Base-by-base conservation (phyloP, 1,140 invertebrate species). In the Thaumetopoea pityocampa region DNA sequence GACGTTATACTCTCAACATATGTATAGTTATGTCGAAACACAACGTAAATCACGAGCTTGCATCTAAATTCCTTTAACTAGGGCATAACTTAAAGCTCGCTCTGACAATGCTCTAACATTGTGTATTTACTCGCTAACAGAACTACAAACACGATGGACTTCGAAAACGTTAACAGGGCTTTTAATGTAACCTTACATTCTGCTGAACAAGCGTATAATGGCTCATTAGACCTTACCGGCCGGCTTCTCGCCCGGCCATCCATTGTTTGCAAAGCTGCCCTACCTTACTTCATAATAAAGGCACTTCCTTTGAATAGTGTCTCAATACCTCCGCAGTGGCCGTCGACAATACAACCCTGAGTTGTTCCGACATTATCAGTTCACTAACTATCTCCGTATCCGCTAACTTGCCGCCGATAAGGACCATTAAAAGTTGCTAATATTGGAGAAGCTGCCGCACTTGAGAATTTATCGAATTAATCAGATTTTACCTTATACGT, bases 211-310 rank as follows among this genome's bases (percentile, higher is more conserved):
- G 34, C 44, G 53, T 37, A 72, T 67, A 76, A 74, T 70, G 53
- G 61, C 65, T 74, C 66, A 70, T 70, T 72, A 76, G 57, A 47
- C 63, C 66, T 62, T 66, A 61, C 51, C 49, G 34, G 51, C 46
- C 47, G 43, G 36, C 55, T 52, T 60, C 57, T 45, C 47, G 56
- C 38, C 51, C 57, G 38, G 41, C 28, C 44, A 35, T 30, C 56
- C 52, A 70, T 78, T 74, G 67, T 76, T 76, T 72, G 56, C 59
- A 54, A 63, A 64, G 51, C 46, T 59, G 52, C 49, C 33, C 26
- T 43, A 45, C 51, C 41, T 62, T 48, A 58, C 56, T 61, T 64
- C 66, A 55, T 67, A 61, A 59, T 62, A 64, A 54, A 50, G 52
- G 45, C 34, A 23, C 49, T 45, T 47, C 50, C 60, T 57, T 61